phyloP scores from a whole-genome alignment of 2,888 invertebrate genomes.

The Lacanobia wlatinum region DNA sequence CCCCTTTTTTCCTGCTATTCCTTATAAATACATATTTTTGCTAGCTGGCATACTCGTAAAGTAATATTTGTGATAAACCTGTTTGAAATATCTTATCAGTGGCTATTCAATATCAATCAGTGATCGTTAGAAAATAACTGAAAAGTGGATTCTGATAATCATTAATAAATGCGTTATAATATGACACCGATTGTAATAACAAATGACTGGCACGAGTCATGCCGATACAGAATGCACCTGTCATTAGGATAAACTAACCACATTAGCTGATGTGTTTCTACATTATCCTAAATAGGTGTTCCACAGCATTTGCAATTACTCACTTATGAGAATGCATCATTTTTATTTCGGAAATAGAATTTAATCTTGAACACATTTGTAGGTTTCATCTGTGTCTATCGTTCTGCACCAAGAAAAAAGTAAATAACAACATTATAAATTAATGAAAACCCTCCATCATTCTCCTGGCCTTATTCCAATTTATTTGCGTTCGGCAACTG shows the following conservation, averaged over 20 bases:
- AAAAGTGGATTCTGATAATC: conserved; percentile 21
- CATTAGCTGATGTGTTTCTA: conserved; percentile 23
- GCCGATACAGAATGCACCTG: conserved; percentile 9
- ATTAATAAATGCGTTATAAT: conserved; percentile 23
- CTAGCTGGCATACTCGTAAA: too few relatives aligned
- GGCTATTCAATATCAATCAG: conserved; percentile 26
- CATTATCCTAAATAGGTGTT: conserved; percentile 35
- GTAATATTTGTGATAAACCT: too few relatives aligned
- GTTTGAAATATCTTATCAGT: too few relatives aligned
- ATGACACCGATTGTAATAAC: conserved; percentile 15
- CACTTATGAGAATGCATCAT: not conserved
- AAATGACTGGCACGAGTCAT: conserved; percentile 42
- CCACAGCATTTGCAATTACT: conserved; percentile 17
- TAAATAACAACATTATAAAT: not conserved
- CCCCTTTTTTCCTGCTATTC: too few relatives aligned
- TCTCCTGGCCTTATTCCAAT: too few relatives aligned
- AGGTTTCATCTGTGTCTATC: not conserved
- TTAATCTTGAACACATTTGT: not conserved
- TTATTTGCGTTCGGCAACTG: too few relatives aligned
- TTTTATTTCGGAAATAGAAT: not conserved
- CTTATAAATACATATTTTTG: too few relatives aligned
- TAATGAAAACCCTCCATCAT: too few relatives aligned
- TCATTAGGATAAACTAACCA: conserved; percentile 14
- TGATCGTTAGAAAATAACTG: conserved; percentile 9
- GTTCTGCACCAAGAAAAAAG: not conserved